Evolutionary conservation across 2,797 vertebrate species (phyloP), one percentile per base, ranked within the genome.

Genomic region (Thamnophis elegans): DNA sequence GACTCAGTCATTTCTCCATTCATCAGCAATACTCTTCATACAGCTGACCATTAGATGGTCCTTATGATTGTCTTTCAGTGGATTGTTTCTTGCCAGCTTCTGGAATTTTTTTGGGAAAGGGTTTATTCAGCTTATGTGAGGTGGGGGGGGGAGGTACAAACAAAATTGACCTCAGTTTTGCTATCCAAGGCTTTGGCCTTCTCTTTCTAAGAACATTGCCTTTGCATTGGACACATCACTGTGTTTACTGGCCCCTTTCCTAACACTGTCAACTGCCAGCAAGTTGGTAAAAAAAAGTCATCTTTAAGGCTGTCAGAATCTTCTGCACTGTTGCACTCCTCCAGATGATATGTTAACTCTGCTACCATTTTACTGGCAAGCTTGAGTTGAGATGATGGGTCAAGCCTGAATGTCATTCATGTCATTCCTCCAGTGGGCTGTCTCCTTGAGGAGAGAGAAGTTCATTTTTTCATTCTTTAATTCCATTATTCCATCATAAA

Each of bases 311-410:
- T 96, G 96, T 97, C 96, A 96, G 96, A 95, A 95, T 96, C 96
- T 97, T 97, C 97, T 94, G 96, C 97, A 93, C 96, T 91, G 93
- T 91, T 95, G 96, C 97, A 96, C 96, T 94, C 95, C 93, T 95
- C 95, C 93, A 65, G 4, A 92, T 91, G 94, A 96, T 92, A 94
- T 95, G 96, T 94, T 94, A 92, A 94, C 94, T 95, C 95, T 95
- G 95, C 96, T 97, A 93, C 96, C 96, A 90, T 89, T 97, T 95
- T 94, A 97, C 95, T 96, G 95, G 95, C 94, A 96, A 96, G 96
- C 96, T 95, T 95, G 96, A 96, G 97, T 96, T 94, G 94, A 96
- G 95, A 95, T 94, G 95, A 96, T 96, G 95, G 97, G 96, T 97
- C 96, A 97, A 92, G 94, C 95, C 85, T 60, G 58, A 97, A 91